These are phyloP conservation scores for Argynnis bischoffii DNA, from an alignment of 2,888 invertebrate species.

Conservation along the genomic window DNA sequence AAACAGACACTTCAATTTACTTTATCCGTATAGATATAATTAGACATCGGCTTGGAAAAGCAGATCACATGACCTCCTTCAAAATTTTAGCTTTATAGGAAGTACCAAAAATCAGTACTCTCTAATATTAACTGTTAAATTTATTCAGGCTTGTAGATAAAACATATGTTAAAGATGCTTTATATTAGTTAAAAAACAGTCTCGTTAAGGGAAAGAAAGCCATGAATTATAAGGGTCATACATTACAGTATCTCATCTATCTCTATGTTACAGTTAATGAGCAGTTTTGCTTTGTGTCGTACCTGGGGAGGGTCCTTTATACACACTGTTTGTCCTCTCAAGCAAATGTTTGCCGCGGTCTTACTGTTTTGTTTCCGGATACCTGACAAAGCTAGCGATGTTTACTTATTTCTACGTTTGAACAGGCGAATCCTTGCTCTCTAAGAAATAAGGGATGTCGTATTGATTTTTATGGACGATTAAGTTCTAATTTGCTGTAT, in stretches of 20 bases:
- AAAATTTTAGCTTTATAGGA: too few relatives aligned
- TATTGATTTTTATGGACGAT: too few relatives aligned
- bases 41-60: too few relatives aligned
- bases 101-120: too few relatives aligned
- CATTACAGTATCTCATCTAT: slow-evolving; percentile 21
- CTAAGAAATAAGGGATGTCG: neutral
- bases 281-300: slow-evolving; percentile 30
- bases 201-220: neutral
- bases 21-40: too few relatives aligned
- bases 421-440: neutral
- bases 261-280: slow-evolving; percentile 30
- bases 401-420: slow-evolving; percentile 13
- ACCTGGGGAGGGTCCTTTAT: slow-evolving; percentile 28
- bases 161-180: too few relatives aligned
- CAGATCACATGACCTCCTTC: too few relatives aligned
- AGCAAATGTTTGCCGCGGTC: slow-evolving; percentile 38
- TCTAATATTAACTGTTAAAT: too few relatives aligned
- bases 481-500: too few relatives aligned
- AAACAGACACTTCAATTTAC: too few relatives aligned
- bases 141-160: too few relatives aligned
- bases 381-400: slow-evolving; percentile 22
- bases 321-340: slow-evolving; percentile 28
- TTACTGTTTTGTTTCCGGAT: slow-evolving; percentile 30
- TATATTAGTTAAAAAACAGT: neutral
- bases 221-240: slow-evolving; percentile 8